phyloP scores from a whole-genome alignment of 2,888 invertebrate genomes.

The Leucania comma region DNA sequence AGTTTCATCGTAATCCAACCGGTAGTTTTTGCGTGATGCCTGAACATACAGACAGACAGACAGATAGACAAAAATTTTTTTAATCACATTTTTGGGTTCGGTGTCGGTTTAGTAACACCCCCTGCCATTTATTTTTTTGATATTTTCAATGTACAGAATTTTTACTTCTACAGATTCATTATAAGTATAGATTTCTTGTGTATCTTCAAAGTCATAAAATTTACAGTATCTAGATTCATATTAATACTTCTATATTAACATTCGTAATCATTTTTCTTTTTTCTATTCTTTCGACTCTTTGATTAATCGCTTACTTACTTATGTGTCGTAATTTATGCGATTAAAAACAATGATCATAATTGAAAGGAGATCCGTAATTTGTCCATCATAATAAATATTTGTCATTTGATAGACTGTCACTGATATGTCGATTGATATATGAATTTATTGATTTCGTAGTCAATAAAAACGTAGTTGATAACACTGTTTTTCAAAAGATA shows the following conservation, averaged over 20 bases:
- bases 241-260: conserved; percentile 22
- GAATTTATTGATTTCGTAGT: conserved; percentile 29
- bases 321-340: conserved; percentile 15
- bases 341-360: conserved; percentile 29
- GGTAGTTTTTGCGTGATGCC: too few species aligned
- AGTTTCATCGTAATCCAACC: too few species aligned
- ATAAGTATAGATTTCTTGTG: conserved; percentile 25
- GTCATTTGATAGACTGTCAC: conserved; percentile 28
- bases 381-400: conserved; percentile 33
- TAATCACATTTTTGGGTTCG: too few species aligned
- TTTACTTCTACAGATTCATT: too few species aligned
- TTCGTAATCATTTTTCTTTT: conserved; percentile 1
- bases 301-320: conserved; percentile 38
- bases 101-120: too few species aligned
- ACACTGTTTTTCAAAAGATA: neutral
- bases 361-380: conserved; percentile 42
- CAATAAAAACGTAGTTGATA: neutral
- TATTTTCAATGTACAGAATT: too few species aligned
- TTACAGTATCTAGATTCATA: conserved; percentile 29
- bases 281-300: conserved; percentile 3
- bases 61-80: too few species aligned
- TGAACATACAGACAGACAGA: too few species aligned
- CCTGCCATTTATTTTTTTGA: too few species aligned
- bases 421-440: conserved; percentile 26
- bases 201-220: conserved; percentile 29